Evolutionary conservation across 1,140 invertebrate species (phyloP), one percentile per base, ranked within the genome.

Genomic region (Adoxophyes honmai): DNA sequence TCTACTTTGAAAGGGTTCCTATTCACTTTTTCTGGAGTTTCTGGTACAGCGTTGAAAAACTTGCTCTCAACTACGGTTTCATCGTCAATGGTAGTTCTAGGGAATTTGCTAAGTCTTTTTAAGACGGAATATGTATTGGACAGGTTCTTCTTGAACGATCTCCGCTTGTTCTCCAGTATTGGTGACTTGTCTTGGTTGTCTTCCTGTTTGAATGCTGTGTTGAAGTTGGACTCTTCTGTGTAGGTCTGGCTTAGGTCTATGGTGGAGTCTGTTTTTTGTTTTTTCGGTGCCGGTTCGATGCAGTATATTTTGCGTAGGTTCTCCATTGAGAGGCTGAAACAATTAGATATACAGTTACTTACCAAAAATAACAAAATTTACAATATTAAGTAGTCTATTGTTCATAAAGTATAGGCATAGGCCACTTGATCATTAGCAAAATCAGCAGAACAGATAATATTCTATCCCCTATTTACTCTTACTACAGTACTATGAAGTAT

Each of bases 241-340:
- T 51, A 59, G 39, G 57, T 61, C 51, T 73, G 64, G 44, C 55
- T 63, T 58, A 60, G 16, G 55, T 67, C 39, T 16, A 48, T 11
- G 6, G 42, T 48, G 57, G 37, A 38, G 16, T 81, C 66, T 0
- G 71, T 37, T 69, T 75, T 86, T 60, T 73, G 70, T 62, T 78
- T 84, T 52, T 89, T 88, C 16, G 10, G 57, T 1, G 65, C 60
- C 9, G 87, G 81, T 59, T 88, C 79, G 14, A 70, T 34, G 64
- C 84, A 85, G 62, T 90, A 90, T 82, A 90, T 90, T 13, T 64
- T 78, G 55, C 75, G 88, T 54, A 90, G 59, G 13, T 73, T 62
- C 67, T 90, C 79, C 68, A 89, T 88, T 53, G 87, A 82, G 57
- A 88, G 64, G 60, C 81, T 88, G 75, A 55, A 80, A 84, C 28